These are phyloP conservation scores for Lasioglossum vierecki DNA, from an alignment of 2,888 invertebrate species.

Conservation along the genomic window DNA sequence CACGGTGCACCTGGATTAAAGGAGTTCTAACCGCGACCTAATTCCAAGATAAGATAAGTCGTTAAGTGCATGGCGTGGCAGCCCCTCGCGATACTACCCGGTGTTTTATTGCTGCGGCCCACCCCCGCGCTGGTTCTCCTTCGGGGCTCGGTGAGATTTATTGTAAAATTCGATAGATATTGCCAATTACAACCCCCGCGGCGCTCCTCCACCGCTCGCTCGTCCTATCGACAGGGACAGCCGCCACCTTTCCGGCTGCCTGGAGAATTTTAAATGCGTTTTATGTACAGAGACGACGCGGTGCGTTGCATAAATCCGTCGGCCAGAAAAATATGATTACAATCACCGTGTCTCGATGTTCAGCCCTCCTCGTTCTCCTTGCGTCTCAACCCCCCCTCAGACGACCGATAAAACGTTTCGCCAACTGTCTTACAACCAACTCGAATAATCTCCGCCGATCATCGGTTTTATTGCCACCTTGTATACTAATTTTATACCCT, in stretches of 20 bases:
- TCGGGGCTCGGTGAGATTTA: constrained; percentile 78
- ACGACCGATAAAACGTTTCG: constrained; percentile 67
- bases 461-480: constrained; percentile 62
- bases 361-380: not conserved
- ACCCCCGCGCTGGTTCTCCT: constrained; percentile 62
- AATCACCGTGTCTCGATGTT: constrained; percentile 63
- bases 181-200: constrained; percentile 80
- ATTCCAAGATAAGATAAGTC: constrained; percentile 82
- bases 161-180: constrained; percentile 82
- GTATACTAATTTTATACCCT: constrained; percentile 59
- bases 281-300: constrained; percentile 73
- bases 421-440: constrained; percentile 50
- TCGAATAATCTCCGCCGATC: constrained; percentile 67
- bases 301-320: constrained; percentile 75
- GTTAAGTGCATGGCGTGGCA: constrained; percentile 79
- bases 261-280: constrained; percentile 74
- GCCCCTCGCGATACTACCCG: constrained; percentile 76
- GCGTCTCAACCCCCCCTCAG: not conserved
- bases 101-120: constrained; percentile 78
- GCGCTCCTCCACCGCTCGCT: constrained; percentile 53
- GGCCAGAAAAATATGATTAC: constrained; percentile 76
- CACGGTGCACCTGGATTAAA: constrained; percentile 56
- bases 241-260: constrained; percentile 65
- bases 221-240: constrained; percentile 58
- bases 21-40: constrained; percentile 75